Percentiles rank a stretch among this genome's conserved stretches.
phyloP scores from a whole-genome alignment of 2,797 vertebrate genomes.

The Psittacula echo region DNA sequence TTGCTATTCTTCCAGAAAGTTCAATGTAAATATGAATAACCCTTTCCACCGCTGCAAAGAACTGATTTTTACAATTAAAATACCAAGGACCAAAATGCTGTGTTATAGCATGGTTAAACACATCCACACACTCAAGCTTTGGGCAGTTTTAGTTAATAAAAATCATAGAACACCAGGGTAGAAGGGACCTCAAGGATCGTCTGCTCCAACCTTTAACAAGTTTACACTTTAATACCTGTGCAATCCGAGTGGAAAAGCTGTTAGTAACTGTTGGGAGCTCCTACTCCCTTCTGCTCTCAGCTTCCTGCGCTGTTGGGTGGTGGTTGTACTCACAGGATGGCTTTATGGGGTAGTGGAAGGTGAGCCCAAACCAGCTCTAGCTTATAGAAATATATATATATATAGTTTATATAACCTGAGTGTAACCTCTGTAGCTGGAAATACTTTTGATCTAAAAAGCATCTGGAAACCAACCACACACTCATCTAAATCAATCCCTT shows the following conservation, averaged over 20 bases:
- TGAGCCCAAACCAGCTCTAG: neutral
- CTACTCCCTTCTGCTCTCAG: fast-evolving
- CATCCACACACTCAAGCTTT: fast-evolving
- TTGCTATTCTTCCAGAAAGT: neutral
- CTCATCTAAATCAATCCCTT: neutral
- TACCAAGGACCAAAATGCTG: neutral
- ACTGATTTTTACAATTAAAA: neutral
- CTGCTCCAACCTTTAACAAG: neutral
- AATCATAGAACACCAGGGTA: neutral
- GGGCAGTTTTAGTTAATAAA: neutral
- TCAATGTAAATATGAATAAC: neutral
- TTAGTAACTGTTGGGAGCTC: neutral
- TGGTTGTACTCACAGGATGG: fast-evolving
- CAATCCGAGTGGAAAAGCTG: neutral
- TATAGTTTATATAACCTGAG: neutral
- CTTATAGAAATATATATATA: neutral
- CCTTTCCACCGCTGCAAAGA: neutral
- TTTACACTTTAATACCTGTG: neutral
- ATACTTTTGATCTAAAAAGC: neutral
- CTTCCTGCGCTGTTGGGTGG: neutral
- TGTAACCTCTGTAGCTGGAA: neutral
- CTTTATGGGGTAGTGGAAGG: neutral
- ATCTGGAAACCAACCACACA: neutral
- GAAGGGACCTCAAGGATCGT: neutral
- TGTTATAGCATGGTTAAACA: neutral